phyloP scores from a whole-genome alignment of 1,140 invertebrate genomes.

The Diorhabda carinulata region DNA sequence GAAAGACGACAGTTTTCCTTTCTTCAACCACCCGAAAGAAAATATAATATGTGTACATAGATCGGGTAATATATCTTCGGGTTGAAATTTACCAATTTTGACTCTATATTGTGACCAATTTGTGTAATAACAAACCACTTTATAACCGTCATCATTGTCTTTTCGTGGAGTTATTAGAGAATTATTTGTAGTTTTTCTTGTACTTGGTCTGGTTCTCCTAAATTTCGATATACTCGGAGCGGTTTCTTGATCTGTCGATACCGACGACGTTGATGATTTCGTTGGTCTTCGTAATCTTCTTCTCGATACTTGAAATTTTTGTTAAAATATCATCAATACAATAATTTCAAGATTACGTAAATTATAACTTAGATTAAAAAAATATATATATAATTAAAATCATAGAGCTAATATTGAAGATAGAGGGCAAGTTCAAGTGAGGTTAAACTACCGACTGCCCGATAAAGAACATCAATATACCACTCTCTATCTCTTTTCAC shows the following conservation, averaged over 20 bases:
- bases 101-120: slow-evolving; percentile 96
- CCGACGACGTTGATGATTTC: slow-evolving; percentile 40
- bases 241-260: slow-evolving; percentile 59
- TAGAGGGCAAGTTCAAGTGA: too few relatives aligned
- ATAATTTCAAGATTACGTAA: not conserved
- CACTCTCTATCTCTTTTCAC: too few relatives aligned
- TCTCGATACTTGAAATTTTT: slow-evolving; percentile 47
- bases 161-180: slow-evolving; percentile 53
- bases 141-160: slow-evolving; percentile 60
- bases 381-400: too few relatives aligned
- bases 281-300: slow-evolving; percentile 53
- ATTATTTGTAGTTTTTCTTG: slow-evolving; percentile 57
- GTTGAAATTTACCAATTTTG: slow-evolving; percentile 88
- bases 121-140: slow-evolving; percentile 92
- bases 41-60: slow-evolving; percentile 95
- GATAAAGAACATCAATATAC: too few relatives aligned
- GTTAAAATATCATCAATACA: not conserved
- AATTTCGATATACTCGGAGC: slow-evolving; percentile 63
- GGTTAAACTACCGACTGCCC: too few relatives aligned
- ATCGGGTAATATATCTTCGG: slow-evolving; percentile 92
- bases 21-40: slow-evolving; percentile 95
- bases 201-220: slow-evolving; percentile 56
- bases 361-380: not conserved
- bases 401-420: too few relatives aligned
- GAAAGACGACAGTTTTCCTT: slow-evolving; percentile 86